phyloP scores from a whole-genome alignment of 2,888 invertebrate species.

The Crioceris asparagi region DNA sequence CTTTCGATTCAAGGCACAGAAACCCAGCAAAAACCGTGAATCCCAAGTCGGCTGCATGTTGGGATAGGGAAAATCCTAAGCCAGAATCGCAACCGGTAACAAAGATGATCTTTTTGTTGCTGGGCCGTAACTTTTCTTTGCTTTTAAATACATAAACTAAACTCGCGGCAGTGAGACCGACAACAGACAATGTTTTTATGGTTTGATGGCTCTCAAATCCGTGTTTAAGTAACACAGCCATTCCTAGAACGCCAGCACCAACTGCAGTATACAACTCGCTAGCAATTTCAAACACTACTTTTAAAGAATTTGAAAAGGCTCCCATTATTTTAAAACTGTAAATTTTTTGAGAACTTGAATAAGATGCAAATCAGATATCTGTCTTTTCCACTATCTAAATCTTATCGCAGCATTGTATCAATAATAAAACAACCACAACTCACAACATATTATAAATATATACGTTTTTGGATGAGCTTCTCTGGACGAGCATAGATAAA shows the following conservation, averaged over 20 bases:
- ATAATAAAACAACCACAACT: no score
- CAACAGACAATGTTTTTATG: conserved; percentile 26
- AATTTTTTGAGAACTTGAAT: no score
- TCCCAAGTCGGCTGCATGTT: conserved; percentile 50
- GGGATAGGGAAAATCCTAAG: conserved; percentile 63
- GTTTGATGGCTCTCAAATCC: conserved; percentile 28
- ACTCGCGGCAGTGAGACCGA: conserved; percentile 26
- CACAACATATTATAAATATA: no score
- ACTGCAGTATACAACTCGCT: conserved; percentile 34
- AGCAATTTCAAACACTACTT: conserved; percentile 28
- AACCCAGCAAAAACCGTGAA: conserved; percentile 71
- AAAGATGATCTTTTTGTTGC: conserved; percentile 43
- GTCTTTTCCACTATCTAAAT: no score
- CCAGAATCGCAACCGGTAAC: conserved; percentile 84
- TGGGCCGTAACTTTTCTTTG: conserved; percentile 18
- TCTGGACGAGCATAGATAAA: no score
- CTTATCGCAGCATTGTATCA: no score
- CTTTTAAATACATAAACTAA: conserved; percentile 26
- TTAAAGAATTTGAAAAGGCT: conserved; percentile 17
- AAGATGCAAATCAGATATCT: no score
- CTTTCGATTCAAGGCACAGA: conserved; percentile 48
- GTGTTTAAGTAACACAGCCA: conserved; percentile 28
- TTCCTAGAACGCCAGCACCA: conserved; percentile 32
- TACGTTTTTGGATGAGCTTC: no score
- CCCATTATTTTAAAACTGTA: no score